Base-by-base conservation (phyloP, 2,797 vertebrate species). In the Hypotaenidia philippensis region DNA sequence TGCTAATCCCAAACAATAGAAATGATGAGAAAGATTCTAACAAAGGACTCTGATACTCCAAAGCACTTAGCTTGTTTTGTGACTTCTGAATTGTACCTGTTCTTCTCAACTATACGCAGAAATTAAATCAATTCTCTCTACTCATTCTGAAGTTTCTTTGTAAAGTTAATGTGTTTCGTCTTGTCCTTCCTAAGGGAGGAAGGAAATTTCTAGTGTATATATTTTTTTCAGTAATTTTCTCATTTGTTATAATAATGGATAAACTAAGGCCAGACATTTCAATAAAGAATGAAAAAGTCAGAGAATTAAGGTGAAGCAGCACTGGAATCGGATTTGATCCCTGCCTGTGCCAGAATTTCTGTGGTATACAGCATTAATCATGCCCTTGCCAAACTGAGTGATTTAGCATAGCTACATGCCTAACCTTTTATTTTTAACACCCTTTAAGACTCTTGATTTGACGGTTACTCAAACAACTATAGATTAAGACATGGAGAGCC, bases 351-450 rank as follows among this genome's bases (percentile, higher is more conserved):
- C 41, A 57, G n/a, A 72, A 72, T 71, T 84, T 27, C 23, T 66
- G 9, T n/a, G 20, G 32, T 31, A 60, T 66, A 27, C 10, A 60
- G 21, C 32, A 65, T 66, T 61, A 50, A 50, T 74, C 29, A 57
- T 1, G 6, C 4, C 3, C 1, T 64, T 20, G 34, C 8, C 40
- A 47, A 2, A 50, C 2, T 10, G 11, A 4, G 8, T 47, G 31
- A 40, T 71, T 70, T 68, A 56, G 27, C 11, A 23, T 69, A 82
- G 13, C 16, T n/a, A 6, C 20, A 10, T 57, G n/a, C 38, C 20
- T 79, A 52, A 22, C 8, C 14, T 40, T 79, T 23, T 25, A 29
- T 44, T 26, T 41, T 86, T 53, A 57, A 81, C 20, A 61, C 41
- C 5, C 5, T 61, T 8, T 74, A 38, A 57, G 36, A 36, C 7